phyloP scores from a whole-genome alignment of 2,888 invertebrate genomes.

The Chrysopilus asiliformis region DNA sequence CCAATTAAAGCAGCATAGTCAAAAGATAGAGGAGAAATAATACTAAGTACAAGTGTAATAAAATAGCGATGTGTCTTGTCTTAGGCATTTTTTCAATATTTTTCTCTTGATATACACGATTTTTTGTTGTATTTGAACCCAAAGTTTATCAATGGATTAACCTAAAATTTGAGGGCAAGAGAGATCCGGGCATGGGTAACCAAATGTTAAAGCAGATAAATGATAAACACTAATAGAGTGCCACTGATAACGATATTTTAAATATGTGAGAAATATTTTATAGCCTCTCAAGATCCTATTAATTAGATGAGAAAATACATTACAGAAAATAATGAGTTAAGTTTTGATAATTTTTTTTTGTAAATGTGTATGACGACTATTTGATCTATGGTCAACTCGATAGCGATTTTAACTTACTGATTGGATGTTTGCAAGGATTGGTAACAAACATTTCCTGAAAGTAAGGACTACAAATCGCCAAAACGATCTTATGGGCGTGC shows the following conservation, averaged over 20 bases:
- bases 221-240: slow-evolving; percentile 5
- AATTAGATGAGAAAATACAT: background rate
- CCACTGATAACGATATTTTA: too few relatives aligned
- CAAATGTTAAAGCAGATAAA: slow-evolving; percentile 6
- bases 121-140: too few relatives aligned
- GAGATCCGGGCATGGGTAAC: background rate
- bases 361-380: background rate
- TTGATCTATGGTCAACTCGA: too few relatives aligned
- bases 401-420: slow-evolving; percentile 37
- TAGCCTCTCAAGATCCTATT: background rate
- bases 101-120: too few relatives aligned
- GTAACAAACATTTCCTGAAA: slow-evolving; percentile 38
- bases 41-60: too few relatives aligned
- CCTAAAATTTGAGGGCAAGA: slow-evolving; percentile 11
- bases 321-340: background rate
- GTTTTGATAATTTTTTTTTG: background rate
- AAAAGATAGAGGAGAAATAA: too few relatives aligned
- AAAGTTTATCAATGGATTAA: slow-evolving; percentile 13
- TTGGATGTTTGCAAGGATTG: slow-evolving; percentile 37
- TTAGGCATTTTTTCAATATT: too few relatives aligned
- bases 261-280: too few relatives aligned
- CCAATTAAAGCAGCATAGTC: too few relatives aligned
- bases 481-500: slow-evolving; percentile 40
- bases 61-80: too few relatives aligned
- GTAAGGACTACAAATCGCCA: slow-evolving; percentile 41